Conservation (phyloP, 2,888 invertebrate genomes). For the Plebejus anna region DNA sequence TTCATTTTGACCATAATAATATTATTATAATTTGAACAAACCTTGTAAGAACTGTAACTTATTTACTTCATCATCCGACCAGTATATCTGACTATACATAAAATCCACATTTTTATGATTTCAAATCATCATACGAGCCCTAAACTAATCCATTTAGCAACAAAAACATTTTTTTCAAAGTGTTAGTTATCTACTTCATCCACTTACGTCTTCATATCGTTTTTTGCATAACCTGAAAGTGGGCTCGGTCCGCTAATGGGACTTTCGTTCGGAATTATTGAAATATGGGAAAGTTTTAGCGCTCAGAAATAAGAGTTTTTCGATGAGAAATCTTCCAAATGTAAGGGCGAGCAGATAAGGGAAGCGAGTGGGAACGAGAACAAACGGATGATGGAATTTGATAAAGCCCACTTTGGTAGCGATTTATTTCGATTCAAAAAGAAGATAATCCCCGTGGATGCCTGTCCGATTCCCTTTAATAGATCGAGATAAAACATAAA, state of each 20-base stretch:
- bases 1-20: too few relatives aligned
- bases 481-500: slow-evolving; percentile 3
- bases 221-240: slow-evolving; percentile 16
- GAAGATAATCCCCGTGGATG: not conserved
- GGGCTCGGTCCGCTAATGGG: not conserved
- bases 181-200: too few relatives aligned
- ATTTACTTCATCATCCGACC: too few relatives aligned
- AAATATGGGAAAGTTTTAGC: not conserved
- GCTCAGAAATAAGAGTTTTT: slow-evolving; percentile 18
- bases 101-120: too few relatives aligned
- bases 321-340: slow-evolving; percentile 12
- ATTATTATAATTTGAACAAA: too few relatives aligned
- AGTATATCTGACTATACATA: too few relatives aligned
- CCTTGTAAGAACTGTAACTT: too few relatives aligned
- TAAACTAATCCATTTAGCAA: too few relatives aligned
- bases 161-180: too few relatives aligned
- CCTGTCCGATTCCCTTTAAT: not conserved
- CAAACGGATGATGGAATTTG: slow-evolving; percentile 7
- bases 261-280: not conserved
- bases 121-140: too few relatives aligned
- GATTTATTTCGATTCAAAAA: slow-evolving; percentile 13
- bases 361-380: slow-evolving; percentile 1
- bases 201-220: not conserved
- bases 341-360: slow-evolving; percentile 1
- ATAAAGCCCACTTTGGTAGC: slow-evolving; percentile 15